Percentiles rank a stretch among this genome's conserved stretches.
These are phyloP conservation scores for Anguilla anguilla DNA, from an alignment of 2,797 vertebrate genomes.

Conservation along the genomic window DNA sequence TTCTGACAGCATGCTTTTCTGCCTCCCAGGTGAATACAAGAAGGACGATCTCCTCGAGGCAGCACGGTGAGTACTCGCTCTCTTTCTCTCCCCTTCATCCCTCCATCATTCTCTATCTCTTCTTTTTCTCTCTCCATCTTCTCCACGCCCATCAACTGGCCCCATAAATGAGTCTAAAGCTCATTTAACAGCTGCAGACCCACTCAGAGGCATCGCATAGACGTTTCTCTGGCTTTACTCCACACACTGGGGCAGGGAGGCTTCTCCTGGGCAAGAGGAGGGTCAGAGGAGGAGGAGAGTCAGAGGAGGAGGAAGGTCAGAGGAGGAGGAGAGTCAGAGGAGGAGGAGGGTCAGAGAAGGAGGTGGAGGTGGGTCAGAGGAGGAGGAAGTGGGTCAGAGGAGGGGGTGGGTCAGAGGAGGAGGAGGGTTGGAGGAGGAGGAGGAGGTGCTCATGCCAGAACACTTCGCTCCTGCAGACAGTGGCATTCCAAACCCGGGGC, in stretches of 20 bases:
- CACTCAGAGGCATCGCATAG: background rate
- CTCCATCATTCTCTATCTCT: constrained; percentile 25
- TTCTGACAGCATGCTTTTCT: constrained; percentile 96
- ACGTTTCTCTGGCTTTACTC: background rate
- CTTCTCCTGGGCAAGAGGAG: too few relatives aligned
- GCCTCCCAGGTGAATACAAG: constrained; percentile 99
- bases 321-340: too few relatives aligned
- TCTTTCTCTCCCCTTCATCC: constrained; percentile 23
- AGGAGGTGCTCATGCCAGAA: too few relatives aligned
- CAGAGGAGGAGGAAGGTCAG: too few relatives aligned
- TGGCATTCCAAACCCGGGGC: too few relatives aligned
- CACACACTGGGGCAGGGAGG: background rate
- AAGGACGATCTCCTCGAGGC: constrained; percentile 99
- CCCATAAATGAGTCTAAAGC: background rate
- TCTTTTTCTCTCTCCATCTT: background rate
- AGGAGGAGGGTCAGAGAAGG: too few relatives aligned
- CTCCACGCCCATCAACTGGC: background rate
- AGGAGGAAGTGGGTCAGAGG: too few relatives aligned
- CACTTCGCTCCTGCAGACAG: too few relatives aligned
- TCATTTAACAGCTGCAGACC: background rate
- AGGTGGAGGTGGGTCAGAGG: too few relatives aligned
- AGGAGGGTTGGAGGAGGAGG: too few relatives aligned
- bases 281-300: too few relatives aligned
- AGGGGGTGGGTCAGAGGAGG: too few relatives aligned
- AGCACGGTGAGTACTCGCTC: constrained; percentile 89